Evolutionary conservation across 2,888 invertebrate genomes (phyloP), one percentile per base, ranked within the genome.

Genomic region (Limenitis camilla): DNA sequence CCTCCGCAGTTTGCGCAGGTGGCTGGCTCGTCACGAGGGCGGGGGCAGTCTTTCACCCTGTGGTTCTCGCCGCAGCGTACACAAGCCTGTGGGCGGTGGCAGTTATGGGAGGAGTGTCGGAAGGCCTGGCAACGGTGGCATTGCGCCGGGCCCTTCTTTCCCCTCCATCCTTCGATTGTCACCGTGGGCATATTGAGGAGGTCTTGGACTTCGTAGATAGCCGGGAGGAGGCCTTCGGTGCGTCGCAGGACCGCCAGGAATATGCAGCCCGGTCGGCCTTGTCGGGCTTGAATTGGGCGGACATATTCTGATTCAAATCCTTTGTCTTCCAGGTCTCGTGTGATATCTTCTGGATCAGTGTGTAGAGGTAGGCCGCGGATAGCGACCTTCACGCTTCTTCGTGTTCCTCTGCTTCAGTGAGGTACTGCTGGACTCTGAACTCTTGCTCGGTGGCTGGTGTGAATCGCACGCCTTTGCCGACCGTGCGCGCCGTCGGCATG

Each of bases 1-100:
- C n/a, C n/a, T n/a, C n/a, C 41, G n/a, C 41, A 41, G 41, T 41
- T 41, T 4, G 41, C 41, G 29, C 41, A 41, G 6, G 41, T 41
- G 6, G 41, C 28, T 9, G 41, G 41, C 5, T 28, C 41, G 9
- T 41, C 41, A 2, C 19, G 27, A 3, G 41, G 41, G 2, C 29
- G 3, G 5, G 41, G 41, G 41, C 41, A 41, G 8, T 41, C 41
- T 9, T 6, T 7, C 4, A 27, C 40, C 5, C 4, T 4, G 19
- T 40, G 40, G 5, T 10, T 8, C 27, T 19, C 40, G 40, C 40
- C 40, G 27, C 40, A 40, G 5, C 40, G 40, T 7, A 40, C 40
- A 19, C 40, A 40, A 4, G 19, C 19, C 27, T 19, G 40, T 8
- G 4, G 4, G 27, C 40, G 40, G 40, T 40, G 40, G 40, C 40